Conservation (phyloP, 2,797 vertebrate species). For the Acrossocheilus fasciatus region DNA sequence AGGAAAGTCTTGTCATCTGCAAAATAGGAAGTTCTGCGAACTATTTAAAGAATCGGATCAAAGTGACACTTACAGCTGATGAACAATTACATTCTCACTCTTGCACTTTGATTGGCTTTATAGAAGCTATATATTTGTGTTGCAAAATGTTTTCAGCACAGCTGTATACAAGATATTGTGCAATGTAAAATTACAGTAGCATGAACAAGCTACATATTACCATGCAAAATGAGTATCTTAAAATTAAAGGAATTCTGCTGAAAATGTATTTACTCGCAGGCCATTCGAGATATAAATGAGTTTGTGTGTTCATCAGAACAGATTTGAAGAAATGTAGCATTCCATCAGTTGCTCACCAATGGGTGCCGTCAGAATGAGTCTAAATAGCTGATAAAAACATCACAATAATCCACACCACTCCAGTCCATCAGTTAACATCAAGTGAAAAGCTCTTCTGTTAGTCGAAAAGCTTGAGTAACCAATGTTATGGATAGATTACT, state of each 20-base stretch:
- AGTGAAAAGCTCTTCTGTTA: not conserved
- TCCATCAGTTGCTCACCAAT: not conserved
- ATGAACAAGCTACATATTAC: not conserved
- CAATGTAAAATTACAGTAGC: not conserved
- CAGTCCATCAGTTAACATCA: not conserved
- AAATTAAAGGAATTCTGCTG: not conserved
- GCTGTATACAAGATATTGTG: not conserved
- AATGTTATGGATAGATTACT: not conserved
- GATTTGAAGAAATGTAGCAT: not conserved
- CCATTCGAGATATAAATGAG: not conserved
- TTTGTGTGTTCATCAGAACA: not conserved
- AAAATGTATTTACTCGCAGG: not conserved
- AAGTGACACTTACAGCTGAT: not conserved
- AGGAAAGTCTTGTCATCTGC: not conserved
- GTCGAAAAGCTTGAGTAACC: not conserved
- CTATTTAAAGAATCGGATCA: not conserved
- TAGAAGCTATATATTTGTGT: not conserved
- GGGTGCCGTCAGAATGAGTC: not conserved
- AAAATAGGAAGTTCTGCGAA: not conserved
- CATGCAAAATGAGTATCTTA: not conserved
- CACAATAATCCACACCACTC: not conserved
- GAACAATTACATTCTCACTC: not conserved
- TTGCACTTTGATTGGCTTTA: not conserved
- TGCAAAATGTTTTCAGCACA: not conserved
- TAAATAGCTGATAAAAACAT: not conserved